Percentiles rank a stretch among this genome's conserved stretches.
These are phyloP conservation scores for Wiebesia pumilae DNA, from an alignment of 1,140 invertebrate species.

Conservation along the genomic window DNA sequence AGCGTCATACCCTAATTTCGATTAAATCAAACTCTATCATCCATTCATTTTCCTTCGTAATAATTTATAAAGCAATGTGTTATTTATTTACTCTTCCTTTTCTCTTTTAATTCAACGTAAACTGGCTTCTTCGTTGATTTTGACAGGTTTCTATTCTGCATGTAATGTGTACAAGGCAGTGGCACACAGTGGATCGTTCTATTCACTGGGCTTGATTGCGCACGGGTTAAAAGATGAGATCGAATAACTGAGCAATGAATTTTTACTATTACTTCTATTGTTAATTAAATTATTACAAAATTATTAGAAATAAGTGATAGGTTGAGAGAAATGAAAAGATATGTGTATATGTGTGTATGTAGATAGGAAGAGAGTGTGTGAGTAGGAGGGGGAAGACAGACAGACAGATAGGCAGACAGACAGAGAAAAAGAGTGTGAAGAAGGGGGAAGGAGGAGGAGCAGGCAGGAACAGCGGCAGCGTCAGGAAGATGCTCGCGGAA, in stretches of 20 bases:
- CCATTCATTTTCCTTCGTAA: background rate
- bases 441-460: slow-evolving; percentile 59
- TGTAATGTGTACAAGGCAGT: background rate
- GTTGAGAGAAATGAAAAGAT: slow-evolving; percentile 12
- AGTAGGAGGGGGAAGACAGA: slow-evolving; percentile 57
- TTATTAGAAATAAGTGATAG: background rate
- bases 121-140: background rate
- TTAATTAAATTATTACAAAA: background rate
- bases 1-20: background rate
- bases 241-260: slow-evolving; percentile 15
- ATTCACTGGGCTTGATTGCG: slow-evolving; percentile 40
- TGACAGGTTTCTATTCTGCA: background rate
- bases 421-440: slow-evolving; percentile 45
- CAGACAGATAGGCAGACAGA: background rate
- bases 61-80: background rate
- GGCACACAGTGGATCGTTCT: slow-evolving; percentile 31
- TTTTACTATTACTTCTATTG: slow-evolving; percentile 44
- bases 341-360: background rate
- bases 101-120: background rate
- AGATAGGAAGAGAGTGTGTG: slow-evolving; percentile 27
- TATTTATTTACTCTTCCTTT: background rate
- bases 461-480: slow-evolving; percentile 45
- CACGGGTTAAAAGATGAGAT: slow-evolving; percentile 10
- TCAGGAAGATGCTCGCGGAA: slow-evolving; percentile 69
- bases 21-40: background rate